Conservation (phyloP, 2,113 vertebrate genomes). For the Struthidea cinerea region DNA sequence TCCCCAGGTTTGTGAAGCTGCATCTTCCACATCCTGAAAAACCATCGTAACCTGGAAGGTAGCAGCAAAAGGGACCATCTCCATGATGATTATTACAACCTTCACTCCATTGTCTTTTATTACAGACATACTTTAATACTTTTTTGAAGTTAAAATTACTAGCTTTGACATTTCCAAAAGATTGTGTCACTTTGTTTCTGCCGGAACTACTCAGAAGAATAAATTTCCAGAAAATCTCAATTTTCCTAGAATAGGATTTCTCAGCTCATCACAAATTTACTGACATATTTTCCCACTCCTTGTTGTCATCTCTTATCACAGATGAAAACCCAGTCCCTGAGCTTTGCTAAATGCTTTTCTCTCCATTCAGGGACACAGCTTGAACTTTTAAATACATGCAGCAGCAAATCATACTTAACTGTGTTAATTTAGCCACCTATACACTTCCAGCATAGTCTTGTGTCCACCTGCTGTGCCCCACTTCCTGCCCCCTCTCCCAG, state of each 20-base stretch:
- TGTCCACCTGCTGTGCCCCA: background rate
- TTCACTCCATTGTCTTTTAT: background rate
- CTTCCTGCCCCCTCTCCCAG: background rate
- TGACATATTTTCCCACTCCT: background rate
- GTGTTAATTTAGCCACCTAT: background rate
- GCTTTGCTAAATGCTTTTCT: background rate
- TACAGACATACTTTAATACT: background rate
- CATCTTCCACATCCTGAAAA: background rate
- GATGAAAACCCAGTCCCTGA: background rate
- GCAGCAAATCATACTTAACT: background rate
- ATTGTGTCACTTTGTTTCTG: background rate
- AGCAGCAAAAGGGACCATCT: background rate
- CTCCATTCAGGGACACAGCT: background rate
- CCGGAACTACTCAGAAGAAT: background rate
- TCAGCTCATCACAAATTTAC: background rate
- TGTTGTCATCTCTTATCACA: background rate
- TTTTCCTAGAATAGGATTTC: background rate
- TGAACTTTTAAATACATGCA: background rate
- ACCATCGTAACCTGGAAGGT: background rate
- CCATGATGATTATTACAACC: background rate
- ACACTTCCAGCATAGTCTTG: background rate
- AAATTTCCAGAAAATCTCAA: background rate
- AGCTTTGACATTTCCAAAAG: background rate
- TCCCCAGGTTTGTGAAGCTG: background rate
- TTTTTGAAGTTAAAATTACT: background rate